Conservation (phyloP, 2,797 vertebrate species). For the Hoplostethus mediterraneus region DNA sequence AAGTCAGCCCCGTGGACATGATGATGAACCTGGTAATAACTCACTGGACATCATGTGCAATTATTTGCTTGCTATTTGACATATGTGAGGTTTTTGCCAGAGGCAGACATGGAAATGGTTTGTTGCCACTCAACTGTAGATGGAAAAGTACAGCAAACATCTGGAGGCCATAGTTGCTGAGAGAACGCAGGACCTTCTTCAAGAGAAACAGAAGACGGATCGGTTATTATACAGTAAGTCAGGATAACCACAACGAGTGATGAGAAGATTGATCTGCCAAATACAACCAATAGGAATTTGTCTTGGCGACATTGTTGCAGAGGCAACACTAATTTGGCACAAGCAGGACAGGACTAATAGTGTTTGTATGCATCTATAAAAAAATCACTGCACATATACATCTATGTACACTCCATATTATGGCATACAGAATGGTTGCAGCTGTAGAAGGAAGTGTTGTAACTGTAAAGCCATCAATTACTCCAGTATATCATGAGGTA, state of each 20-base stretch:
- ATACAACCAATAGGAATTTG: neutral
- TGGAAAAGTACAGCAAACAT: slow-evolving; percentile 89
- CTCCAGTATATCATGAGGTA: too few relatives aligned
- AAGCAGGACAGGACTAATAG: neutral
- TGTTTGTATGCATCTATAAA: neutral
- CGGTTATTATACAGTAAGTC: slow-evolving; percentile 84
- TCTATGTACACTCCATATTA: neutral
- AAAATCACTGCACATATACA: neutral
- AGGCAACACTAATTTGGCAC: neutral
- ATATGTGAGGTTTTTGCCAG: neutral
- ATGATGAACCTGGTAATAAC: slow-evolving; percentile 87
- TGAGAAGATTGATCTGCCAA: neutral
- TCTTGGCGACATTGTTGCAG: neutral
- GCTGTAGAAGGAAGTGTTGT: too few relatives aligned
- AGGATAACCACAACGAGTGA: neutral
- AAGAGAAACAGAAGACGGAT: slow-evolving; percentile 88
- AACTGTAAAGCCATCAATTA: too few relatives aligned
- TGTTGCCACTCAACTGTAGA: slow-evolving; percentile 66
- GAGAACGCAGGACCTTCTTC: slow-evolving; percentile 85
- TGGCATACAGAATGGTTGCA: too few relatives aligned
- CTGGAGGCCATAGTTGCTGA: slow-evolving; percentile 85
- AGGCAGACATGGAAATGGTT: slow-evolving; percentile 14
- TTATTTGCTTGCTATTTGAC: neutral
- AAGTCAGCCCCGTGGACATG: slow-evolving; percentile 88
- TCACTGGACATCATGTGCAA: neutral